Conservation (phyloP, 2,888 invertebrate genomes). For the Macrosoma leucophasiata region DNA sequence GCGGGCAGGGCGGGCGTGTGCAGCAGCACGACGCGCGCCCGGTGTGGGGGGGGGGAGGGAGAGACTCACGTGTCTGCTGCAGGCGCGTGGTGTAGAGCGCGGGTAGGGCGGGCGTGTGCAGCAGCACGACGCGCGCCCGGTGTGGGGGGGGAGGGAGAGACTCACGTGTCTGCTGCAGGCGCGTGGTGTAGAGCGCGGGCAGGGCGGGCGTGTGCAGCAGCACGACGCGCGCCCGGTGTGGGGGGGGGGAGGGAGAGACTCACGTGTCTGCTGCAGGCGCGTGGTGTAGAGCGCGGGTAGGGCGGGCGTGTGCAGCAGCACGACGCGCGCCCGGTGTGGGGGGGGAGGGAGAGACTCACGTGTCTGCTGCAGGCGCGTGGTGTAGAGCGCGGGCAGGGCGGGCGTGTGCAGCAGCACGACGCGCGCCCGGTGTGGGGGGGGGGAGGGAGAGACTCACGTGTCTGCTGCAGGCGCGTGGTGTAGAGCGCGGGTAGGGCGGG, state of each 20-base stretch:
- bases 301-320: constrained; percentile 59
- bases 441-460: too few species aligned
- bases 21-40: too few species aligned
- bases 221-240: neutral
- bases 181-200: constrained; percentile 17
- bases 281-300: too few species aligned
- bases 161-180: constrained; percentile 1
- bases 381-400: constrained; percentile 30
- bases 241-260: neutral
- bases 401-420: constrained; percentile 42
- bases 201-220: constrained; percentile 49
- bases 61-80: too few species aligned
- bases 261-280: too few species aligned
- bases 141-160: too few species aligned
- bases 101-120: too few species aligned
- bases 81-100: too few species aligned
- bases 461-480: too few species aligned
- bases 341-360: neutral
- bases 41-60: neutral
- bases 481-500: constrained; percentile 36
- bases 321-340: constrained; percentile 34
- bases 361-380: constrained; percentile 7
- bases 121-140: neutral
- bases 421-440: neutral
- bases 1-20: constrained; percentile 46